Conservation (phyloP, 2,797 vertebrate genomes). For the Trachurus trachurus region DNA sequence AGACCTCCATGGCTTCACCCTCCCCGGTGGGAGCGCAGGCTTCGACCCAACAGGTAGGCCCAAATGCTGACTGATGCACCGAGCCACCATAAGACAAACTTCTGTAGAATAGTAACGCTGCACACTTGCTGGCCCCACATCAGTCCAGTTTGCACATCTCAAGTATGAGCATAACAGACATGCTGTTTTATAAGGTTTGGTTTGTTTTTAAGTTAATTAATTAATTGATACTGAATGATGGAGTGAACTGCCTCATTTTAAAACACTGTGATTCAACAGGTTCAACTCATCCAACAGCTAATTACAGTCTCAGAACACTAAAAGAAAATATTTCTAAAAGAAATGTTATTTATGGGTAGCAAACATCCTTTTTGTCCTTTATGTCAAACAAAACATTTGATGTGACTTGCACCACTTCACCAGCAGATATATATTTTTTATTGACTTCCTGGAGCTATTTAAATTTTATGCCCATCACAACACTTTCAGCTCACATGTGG, state of each 20-base stretch:
- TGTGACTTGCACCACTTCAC: not conserved
- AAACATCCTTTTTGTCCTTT: not conserved
- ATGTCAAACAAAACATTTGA: not conserved
- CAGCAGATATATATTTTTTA: not conserved
- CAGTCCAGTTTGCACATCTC: not conserved
- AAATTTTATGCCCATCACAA: not conserved
- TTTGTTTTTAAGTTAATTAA: no score
- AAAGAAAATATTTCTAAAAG: no score
- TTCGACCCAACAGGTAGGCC: slow-evolving; percentile 64
- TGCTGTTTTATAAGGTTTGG: not conserved
- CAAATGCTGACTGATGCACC: slow-evolving; percentile 41
- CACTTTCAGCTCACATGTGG: slow-evolving; percentile 18
- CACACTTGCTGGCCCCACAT: not conserved
- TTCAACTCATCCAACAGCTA: not conserved
- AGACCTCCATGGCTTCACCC: slow-evolving; percentile 61
- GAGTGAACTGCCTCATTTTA: not conserved
- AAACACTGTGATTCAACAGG: not conserved
- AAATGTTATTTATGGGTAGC: not conserved
- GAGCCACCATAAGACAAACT: not conserved
- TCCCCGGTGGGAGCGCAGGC: slow-evolving; percentile 45
- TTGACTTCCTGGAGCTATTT: not conserved
- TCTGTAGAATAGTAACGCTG: not conserved
- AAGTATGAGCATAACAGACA: not conserved
- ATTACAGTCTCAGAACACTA: not conserved
- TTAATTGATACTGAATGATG: not conserved